A percentile compares a stretch with the other conserved stretches of the same genome.
These are phyloP conservation scores for Geothlypis trichas DNA, from an alignment of 2,113 vertebrate species.

Conservation along the genomic window DNA sequence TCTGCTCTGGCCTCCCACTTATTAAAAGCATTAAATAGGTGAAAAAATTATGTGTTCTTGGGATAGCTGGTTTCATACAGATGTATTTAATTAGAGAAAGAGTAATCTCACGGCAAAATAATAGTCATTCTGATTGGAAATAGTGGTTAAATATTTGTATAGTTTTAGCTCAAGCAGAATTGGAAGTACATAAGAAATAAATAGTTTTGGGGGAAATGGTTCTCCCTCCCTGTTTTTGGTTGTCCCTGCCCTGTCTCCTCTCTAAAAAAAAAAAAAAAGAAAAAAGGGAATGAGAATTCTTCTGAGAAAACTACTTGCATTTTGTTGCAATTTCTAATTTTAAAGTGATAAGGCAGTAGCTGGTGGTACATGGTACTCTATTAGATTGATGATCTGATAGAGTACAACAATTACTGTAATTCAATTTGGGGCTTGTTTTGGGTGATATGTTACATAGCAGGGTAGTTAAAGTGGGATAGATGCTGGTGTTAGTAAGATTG, in stretches of 20 bases:
- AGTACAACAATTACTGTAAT: background rate
- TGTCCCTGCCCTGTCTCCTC: background rate
- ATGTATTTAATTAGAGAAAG: background rate
- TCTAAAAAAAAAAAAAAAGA: too few relatives aligned
- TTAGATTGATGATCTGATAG: background rate
- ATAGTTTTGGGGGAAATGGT: background rate
- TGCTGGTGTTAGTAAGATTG: background rate
- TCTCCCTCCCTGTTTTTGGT: background rate
- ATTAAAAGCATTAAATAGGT: background rate
- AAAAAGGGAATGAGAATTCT: background rate
- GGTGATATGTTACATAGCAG: background rate
- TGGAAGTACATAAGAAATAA: background rate
- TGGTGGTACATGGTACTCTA: background rate
- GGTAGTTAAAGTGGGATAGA: background rate
- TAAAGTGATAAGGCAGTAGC: background rate
- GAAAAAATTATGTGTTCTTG: background rate
- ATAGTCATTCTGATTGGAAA: background rate
- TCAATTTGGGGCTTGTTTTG: conserved; percentile 15
- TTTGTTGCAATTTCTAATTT: background rate
- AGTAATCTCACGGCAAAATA: background rate
- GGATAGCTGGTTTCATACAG: background rate
- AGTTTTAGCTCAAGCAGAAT: background rate
- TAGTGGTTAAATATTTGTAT: background rate
- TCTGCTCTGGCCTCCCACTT: background rate
- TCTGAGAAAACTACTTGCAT: background rate